These are phyloP conservation scores for Lobophora halterata DNA, from an alignment of 2,888 invertebrate species.

Conservation along the genomic window DNA sequence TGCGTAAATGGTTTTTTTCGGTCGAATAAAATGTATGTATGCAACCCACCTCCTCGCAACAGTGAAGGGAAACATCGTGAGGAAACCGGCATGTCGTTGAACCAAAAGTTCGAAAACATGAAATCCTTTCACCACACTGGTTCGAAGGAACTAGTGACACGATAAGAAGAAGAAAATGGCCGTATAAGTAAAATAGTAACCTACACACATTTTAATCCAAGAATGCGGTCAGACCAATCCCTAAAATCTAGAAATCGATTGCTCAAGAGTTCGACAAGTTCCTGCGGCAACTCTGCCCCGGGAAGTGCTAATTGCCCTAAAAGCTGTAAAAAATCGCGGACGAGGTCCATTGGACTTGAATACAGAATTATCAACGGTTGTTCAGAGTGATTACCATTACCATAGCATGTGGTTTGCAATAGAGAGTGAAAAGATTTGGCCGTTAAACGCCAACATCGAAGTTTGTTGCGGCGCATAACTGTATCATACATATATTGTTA, in stretches of 20 bases:
- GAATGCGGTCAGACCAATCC: constrained; percentile 27
- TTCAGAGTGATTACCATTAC: constrained; percentile 19
- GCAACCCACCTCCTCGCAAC: too few species aligned
- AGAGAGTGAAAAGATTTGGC: constrained; percentile 21
- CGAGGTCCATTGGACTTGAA: constrained; percentile 36
- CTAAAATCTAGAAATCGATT: constrained; percentile 29
- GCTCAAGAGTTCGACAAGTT: constrained; percentile 26
- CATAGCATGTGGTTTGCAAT: constrained; percentile 8
- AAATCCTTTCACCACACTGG: too few species aligned
- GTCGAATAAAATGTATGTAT: too few species aligned
- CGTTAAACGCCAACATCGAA: constrained; percentile 19
- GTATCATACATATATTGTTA: too few species aligned
- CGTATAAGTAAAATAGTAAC: neutral
- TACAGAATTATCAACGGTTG: constrained; percentile 31
- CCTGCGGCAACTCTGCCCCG: constrained; percentile 34
- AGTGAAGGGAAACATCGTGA: too few species aligned
- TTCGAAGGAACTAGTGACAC: too few species aligned
- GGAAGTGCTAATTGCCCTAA: constrained; percentile 41
- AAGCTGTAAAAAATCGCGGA: constrained; percentile 35
- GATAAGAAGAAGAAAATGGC: too few species aligned
- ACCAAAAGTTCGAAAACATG: too few species aligned
- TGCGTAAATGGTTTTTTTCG: too few species aligned
- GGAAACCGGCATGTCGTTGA: too few species aligned
- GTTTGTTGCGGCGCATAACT: constrained; percentile 2
- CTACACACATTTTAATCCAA: constrained; percentile 10